These are phyloP conservation scores for Monochamus alternatus DNA, from an alignment of 2,888 invertebrate species.

Conservation along the genomic window DNA sequence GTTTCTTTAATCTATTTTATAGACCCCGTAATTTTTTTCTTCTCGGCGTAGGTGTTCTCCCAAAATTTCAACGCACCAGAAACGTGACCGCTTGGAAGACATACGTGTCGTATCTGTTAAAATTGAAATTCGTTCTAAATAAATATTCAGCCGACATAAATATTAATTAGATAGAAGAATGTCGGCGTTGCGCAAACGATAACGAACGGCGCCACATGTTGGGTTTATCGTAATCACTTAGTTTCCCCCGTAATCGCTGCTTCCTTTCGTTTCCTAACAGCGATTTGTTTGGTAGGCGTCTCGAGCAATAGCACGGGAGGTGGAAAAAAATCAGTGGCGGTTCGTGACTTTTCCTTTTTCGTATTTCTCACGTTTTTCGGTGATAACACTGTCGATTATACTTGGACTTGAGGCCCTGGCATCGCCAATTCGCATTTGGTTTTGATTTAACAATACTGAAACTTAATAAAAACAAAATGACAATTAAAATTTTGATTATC, in stretches of 20 bases:
- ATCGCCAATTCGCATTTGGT: too few relatives aligned
- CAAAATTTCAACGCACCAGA: neutral
- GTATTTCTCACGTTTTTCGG: too few relatives aligned
- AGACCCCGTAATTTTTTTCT: too few relatives aligned
- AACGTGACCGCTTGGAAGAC: neutral
- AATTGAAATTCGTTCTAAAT: conserved; percentile 19
- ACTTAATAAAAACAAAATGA: too few relatives aligned
- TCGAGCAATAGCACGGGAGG: too few relatives aligned
- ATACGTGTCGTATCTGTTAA: neutral
- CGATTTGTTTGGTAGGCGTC: neutral
- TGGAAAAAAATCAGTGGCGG: too few relatives aligned
- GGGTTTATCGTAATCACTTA: conserved; percentile 25
- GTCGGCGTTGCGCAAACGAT: conserved; percentile 37
- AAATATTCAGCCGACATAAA: conserved; percentile 21
- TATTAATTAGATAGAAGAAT: conserved; percentile 26
- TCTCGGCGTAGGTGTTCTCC: neutral
- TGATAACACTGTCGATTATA: too few relatives aligned
- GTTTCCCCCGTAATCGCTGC: neutral
- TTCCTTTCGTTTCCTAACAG: conserved; percentile 19
- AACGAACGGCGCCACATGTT: conserved; percentile 35
- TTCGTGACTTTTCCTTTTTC: too few relatives aligned
- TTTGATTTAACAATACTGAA: too few relatives aligned
- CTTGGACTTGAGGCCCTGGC: too few relatives aligned
- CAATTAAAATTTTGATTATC: too few relatives aligned
- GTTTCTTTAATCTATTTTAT: too few relatives aligned